Evolutionary conservation across 2,113 vertebrate genomes (phyloP).

Genomic region (Nerophis lumbriciformis): DNA sequence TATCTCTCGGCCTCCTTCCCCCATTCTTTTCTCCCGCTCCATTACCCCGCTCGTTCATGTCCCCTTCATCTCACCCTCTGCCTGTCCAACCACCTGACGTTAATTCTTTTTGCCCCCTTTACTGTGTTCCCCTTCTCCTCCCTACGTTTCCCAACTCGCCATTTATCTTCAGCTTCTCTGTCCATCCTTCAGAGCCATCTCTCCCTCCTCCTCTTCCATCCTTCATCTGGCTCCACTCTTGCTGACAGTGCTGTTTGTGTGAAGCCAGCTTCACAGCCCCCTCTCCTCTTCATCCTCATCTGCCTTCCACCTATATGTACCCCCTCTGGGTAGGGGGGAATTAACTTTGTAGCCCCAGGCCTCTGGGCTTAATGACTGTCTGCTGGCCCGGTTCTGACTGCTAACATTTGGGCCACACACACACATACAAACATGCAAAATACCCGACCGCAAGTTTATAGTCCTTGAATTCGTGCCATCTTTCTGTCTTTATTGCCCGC

Average conservation of each 20-base stretch:
- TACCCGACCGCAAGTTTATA: conserved; percentile 17
- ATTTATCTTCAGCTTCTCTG: conserved; percentile 60
- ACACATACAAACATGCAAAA: conserved; percentile 9
- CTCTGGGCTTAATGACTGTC: conserved; percentile 69
- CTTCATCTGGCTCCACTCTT: conserved; percentile 61
- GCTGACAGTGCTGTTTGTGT: conserved; percentile 70
- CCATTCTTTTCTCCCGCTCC: conserved; percentile 57
- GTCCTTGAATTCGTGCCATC: conserved; percentile 31
- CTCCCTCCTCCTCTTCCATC: conserved; percentile 37
- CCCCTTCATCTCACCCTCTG: conserved; percentile 59
- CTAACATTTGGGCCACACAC: conserved; percentile 64
- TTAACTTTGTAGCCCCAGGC: conserved; percentile 66
- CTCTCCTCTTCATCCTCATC: conserved; percentile 38
- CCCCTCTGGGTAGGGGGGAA: conserved; percentile 54
- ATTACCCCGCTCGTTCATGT: conserved; percentile 57
- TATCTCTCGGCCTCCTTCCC: conserved; percentile 58
- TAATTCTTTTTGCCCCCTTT: conserved; percentile 51
- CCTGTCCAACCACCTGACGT: conserved; percentile 61
- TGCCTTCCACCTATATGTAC: conserved; percentile 48
- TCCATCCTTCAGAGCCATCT: conserved; percentile 39
- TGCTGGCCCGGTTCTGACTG: conserved; percentile 49
- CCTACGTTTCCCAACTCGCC: conserved; percentile 38
- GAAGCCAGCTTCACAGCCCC: conserved; percentile 69
- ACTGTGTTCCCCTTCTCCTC: conserved; percentile 59
- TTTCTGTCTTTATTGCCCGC: conserved; percentile 21